Evolutionary conservation across 2,888 invertebrate species (phyloP).

Genomic region (Ernsta delagoae): DNA sequence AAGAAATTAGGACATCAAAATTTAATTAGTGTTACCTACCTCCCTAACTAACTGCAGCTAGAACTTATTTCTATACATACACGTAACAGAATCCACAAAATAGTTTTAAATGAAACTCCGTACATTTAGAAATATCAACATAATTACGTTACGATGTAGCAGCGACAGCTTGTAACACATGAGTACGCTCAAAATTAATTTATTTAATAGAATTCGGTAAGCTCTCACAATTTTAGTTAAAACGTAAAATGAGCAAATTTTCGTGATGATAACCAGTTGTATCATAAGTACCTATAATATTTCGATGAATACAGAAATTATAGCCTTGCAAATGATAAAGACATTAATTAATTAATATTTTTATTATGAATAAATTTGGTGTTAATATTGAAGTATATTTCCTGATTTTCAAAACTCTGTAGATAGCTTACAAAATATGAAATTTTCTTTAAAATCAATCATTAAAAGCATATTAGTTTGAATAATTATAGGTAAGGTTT

Average conservation of each 20-base stretch:
- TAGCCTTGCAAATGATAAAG: background rate
- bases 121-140: constrained; percentile 1
- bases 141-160: background rate
- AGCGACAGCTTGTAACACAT: constrained; percentile 17
- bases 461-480: too few species aligned
- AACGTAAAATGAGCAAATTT: constrained; percentile 2
- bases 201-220: constrained; percentile 13
- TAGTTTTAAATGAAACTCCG: constrained; percentile 3
- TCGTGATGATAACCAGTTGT: background rate
- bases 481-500: too few species aligned
- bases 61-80: too few species aligned
- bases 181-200: constrained; percentile 11
- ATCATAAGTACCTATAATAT: background rate
- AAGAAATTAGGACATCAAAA: too few species aligned
- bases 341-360: too few species aligned
- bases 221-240: background rate
- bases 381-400: too few species aligned
- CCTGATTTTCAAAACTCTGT: too few species aligned
- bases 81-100: background rate
- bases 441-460: too few species aligned
- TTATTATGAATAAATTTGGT: too few species aligned
- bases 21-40: too few species aligned
- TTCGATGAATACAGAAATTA: background rate
- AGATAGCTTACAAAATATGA: too few species aligned
- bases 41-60: too few species aligned